phyloP scores from a whole-genome alignment of 2,797 vertebrate species.

The Sparus aurata region DNA sequence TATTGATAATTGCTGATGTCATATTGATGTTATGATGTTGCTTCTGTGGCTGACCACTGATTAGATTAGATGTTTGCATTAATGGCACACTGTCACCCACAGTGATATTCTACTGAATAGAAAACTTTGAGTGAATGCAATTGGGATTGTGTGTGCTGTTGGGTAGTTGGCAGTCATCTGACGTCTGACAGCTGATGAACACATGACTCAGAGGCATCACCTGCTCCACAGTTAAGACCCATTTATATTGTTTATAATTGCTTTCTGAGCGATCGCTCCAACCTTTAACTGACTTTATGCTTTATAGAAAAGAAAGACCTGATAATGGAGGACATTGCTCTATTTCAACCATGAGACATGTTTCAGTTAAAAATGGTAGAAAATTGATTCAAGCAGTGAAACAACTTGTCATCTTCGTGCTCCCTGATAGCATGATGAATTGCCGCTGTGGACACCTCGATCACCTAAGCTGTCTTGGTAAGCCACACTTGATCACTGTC shows the following conservation, averaged over 20 bases:
- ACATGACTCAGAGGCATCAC: conserved; percentile 59
- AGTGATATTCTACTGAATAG: conserved; percentile 43
- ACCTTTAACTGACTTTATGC: conserved; percentile 27
- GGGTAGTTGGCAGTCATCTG: conserved; percentile 38
- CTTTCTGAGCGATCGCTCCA: conserved; percentile 29
- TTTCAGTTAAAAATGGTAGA: conserved; percentile 68
- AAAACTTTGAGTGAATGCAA: conserved; percentile 50
- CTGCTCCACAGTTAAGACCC: conserved; percentile 53
- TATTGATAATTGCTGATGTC: conserved; percentile 71
- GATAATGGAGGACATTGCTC: conserved; percentile 46
- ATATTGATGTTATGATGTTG: conserved; percentile 65
- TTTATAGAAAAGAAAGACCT: conserved; percentile 44
- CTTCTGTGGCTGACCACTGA: conserved; percentile 63
- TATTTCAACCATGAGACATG: conserved; percentile 62
- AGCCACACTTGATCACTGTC: conserved; percentile 87
- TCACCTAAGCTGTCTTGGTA: conserved; percentile 84
- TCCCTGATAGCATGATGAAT: conserved; percentile 85
- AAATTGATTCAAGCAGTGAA: conserved; percentile 80
- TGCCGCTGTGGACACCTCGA: conserved; percentile 81
- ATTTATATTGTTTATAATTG: conserved; percentile 54
- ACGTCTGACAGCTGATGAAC: conserved; percentile 63
- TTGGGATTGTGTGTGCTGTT: conserved; percentile 15
- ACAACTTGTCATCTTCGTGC: conserved; percentile 82
- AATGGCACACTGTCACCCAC: conserved; percentile 47
- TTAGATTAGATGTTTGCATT: conserved; percentile 68